These are phyloP conservation scores for Nesoenas mayeri DNA, from an alignment of 2,113 vertebrate genomes.

Conservation along the genomic window DNA sequence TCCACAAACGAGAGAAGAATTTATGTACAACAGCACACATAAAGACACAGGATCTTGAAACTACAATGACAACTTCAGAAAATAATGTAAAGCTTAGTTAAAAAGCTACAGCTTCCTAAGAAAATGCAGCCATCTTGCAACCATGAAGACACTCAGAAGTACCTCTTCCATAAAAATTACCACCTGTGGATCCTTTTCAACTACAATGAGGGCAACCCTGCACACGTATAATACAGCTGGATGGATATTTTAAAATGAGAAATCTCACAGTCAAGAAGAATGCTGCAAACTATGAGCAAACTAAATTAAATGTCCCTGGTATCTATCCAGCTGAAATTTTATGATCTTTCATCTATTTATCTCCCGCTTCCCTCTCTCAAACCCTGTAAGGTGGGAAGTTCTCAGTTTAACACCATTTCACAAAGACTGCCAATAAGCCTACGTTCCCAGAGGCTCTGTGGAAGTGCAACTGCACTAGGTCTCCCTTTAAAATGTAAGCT, in stretches of 20 bases:
- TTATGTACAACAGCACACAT: conserved; percentile 59
- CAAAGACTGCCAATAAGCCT: background rate
- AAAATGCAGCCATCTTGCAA: conserved; percentile 35
- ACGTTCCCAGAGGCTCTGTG: background rate
- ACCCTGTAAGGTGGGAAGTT: background rate
- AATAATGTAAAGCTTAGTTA: conserved; percentile 63
- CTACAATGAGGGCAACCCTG: background rate
- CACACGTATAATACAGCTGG: background rate
- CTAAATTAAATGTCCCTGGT: background rate
- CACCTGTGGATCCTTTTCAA: background rate
- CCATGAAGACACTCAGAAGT: background rate
- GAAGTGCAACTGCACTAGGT: background rate
- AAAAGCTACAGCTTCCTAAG: background rate
- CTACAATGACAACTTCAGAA: conserved; percentile 62
- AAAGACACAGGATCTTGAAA: conserved; percentile 62
- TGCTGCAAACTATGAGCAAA: background rate
- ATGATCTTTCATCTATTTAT: background rate
- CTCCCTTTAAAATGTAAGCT: background rate
- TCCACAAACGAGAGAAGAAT: conserved; percentile 52
- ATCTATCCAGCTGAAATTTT: background rate
- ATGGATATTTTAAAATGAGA: background rate
- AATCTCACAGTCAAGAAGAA: background rate
- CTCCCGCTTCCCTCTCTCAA: background rate
- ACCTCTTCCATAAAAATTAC: background rate
- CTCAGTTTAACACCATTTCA: background rate